Evolutionary conservation across 2,888 invertebrate species (phyloP).

Genomic region (Metallyticus violacea): DNA sequence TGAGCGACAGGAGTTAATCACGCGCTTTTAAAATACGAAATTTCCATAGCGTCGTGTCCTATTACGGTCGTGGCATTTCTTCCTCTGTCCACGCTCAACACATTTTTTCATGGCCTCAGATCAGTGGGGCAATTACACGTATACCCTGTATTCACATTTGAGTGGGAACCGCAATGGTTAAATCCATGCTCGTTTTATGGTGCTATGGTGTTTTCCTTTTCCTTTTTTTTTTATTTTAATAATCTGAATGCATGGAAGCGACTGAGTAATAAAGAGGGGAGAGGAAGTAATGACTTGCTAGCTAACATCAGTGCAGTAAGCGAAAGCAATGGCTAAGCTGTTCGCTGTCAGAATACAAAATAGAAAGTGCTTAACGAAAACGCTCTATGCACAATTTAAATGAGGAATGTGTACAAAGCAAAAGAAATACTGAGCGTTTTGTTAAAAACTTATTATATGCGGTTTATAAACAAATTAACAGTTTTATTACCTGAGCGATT

Average conservation of each 20-base stretch:
- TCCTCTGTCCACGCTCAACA: background rate
- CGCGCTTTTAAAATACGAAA: background rate
- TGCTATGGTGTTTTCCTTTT: background rate
- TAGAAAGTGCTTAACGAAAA: no score
- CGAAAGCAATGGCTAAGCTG: background rate
- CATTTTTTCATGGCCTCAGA: background rate
- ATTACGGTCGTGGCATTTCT: no score
- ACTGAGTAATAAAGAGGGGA: background rate
- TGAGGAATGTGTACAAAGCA: no score
- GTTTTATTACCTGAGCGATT: no score
- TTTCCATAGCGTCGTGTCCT: background rate
- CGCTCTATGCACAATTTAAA: no score
- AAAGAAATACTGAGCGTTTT: no score
- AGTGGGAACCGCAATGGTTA: background rate
- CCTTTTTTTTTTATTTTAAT: no score
- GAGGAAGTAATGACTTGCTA: background rate
- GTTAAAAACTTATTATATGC: no score
- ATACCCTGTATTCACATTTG: background rate
- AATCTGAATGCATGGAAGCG: background rate
- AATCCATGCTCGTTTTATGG: background rate
- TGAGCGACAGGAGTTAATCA: background rate
- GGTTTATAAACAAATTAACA: no score
- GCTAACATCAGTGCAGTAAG: background rate
- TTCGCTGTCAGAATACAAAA: background rate
- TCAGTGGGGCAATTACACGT: background rate